phyloP scores from a whole-genome alignment of 2,113 vertebrate genomes.

The Rhabdomys dilectus region DNA sequence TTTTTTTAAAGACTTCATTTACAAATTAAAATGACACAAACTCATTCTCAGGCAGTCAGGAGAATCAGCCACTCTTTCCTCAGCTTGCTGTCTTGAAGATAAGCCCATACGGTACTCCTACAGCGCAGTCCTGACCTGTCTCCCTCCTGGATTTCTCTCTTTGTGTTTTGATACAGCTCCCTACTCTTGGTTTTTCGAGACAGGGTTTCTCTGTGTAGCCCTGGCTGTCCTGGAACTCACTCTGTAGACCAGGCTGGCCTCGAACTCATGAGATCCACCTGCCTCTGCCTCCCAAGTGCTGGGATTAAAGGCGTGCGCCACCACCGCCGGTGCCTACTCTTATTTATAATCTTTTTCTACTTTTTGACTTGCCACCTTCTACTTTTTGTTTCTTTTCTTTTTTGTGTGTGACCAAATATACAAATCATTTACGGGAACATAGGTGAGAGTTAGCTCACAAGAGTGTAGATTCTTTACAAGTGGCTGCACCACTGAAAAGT shows the following conservation, averaged over 20 bases:
- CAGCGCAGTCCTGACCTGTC: not conserved
- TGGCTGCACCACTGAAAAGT: not conserved
- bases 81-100: not conserved
- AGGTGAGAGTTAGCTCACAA: not conserved
- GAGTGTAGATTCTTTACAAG: too few species aligned
- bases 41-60: not conserved
- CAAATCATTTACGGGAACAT: not conserved
- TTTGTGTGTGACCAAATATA: not conserved
- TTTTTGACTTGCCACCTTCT: not conserved
- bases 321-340: too few species aligned
- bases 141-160: not conserved
- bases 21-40: not conserved
- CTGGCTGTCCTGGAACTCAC: too few species aligned
- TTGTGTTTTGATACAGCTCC: not conserved
- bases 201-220: too few species aligned
- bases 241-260: too few species aligned
- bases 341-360: not conserved
- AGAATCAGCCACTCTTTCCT: not conserved
- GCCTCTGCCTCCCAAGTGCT: too few species aligned
- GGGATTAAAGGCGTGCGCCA: too few species aligned
- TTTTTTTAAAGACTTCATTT: conserved; percentile 7
- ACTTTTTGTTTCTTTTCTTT: not conserved
- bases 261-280: too few species aligned
- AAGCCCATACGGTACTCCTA: too few species aligned
- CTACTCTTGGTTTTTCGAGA: too few species aligned